These are phyloP conservation scores for Dunckerocampus dactyliophorus DNA, from an alignment of 2,113 vertebrate species.

Conservation along the genomic window DNA sequence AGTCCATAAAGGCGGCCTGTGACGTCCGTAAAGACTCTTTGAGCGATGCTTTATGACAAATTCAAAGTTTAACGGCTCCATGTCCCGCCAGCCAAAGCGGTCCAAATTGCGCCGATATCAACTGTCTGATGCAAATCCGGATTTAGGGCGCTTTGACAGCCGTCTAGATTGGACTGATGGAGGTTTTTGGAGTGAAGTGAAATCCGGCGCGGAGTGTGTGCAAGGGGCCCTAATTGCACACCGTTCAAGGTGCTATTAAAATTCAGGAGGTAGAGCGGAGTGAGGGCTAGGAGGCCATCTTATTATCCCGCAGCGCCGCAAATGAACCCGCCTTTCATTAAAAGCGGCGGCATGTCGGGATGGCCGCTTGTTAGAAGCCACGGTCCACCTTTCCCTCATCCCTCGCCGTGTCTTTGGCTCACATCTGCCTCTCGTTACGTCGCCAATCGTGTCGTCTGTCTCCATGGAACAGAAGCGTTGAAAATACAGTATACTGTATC, in stretches of 20 bases:
- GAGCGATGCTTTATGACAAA: constrained; percentile 19
- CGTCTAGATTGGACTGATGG: constrained; percentile 12
- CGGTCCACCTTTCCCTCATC: constrained; percentile 28
- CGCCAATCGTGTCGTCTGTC: neutral
- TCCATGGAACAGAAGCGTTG: no score
- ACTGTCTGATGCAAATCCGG: constrained; percentile 22
- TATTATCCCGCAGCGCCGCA: constrained; percentile 42
- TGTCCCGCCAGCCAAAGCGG: constrained; percentile 15
- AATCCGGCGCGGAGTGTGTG: neutral
- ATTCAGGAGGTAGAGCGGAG: constrained; percentile 27
- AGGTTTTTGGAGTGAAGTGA: constrained; percentile 49
- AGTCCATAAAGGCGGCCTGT: constrained; percentile 18
- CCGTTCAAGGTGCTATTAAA: constrained; percentile 34
- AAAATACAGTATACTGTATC: no score
- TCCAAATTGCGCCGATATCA: constrained; percentile 13
- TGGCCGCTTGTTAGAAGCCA: constrained; percentile 35
- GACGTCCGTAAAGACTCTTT: neutral
- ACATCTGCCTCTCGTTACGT: constrained; percentile 18
- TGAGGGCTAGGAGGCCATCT: constrained; percentile 35
- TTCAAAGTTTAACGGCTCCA: constrained; percentile 30
- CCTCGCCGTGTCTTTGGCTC: constrained; percentile 7
- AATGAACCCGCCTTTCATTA: constrained; percentile 29
- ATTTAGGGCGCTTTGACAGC: constrained; percentile 22
- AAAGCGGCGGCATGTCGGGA: constrained; percentile 28
- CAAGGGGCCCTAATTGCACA: constrained; percentile 44